These are phyloP conservation scores for Leptinotarsa rubiginosa DNA, from an alignment of 2,888 invertebrate genomes.

Conservation along the genomic window DNA sequence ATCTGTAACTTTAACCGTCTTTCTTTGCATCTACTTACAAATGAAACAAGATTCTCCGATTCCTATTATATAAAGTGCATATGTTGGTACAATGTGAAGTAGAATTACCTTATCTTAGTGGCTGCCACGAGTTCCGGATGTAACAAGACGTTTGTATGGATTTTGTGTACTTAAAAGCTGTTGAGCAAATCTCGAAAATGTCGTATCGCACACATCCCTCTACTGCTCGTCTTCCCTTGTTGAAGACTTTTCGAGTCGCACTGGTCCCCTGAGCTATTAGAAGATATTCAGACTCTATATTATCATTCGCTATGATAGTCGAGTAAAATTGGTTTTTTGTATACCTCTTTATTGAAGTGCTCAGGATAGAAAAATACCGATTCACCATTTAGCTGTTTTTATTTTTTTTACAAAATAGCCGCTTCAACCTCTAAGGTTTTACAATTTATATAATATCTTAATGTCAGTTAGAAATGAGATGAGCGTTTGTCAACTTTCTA, in stretches of 20 bases:
- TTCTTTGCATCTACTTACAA: neutral
- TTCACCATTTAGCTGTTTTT: too few relatives aligned
- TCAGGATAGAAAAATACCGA: too few relatives aligned
- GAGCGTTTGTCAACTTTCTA: too few relatives aligned
- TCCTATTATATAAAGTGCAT: neutral
- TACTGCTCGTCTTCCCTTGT: constrained; percentile 46
- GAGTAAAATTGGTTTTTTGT: neutral
- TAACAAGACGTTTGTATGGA: constrained; percentile 62
- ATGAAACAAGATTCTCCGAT: neutral
- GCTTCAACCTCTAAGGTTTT: too few relatives aligned
- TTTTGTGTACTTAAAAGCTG: constrained; percentile 63
- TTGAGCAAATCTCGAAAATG: constrained; percentile 62
- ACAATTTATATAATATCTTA: too few relatives aligned
- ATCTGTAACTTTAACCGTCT: neutral
- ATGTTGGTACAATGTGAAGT: constrained; percentile 1
- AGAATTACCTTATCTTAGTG: constrained; percentile 46
- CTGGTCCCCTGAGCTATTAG: constrained; percentile 43
- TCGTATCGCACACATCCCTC: constrained; percentile 59
- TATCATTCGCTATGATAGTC: neutral
- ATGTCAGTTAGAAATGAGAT: too few relatives aligned
- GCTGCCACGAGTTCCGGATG: constrained; percentile 50
- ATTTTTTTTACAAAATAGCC: too few relatives aligned
- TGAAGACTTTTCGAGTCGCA: constrained; percentile 50
- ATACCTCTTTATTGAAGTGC: too few relatives aligned
- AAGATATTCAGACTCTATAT: neutral